phyloP scores from a whole-genome alignment of 2,888 invertebrate species.

The Aelia acuminata region DNA sequence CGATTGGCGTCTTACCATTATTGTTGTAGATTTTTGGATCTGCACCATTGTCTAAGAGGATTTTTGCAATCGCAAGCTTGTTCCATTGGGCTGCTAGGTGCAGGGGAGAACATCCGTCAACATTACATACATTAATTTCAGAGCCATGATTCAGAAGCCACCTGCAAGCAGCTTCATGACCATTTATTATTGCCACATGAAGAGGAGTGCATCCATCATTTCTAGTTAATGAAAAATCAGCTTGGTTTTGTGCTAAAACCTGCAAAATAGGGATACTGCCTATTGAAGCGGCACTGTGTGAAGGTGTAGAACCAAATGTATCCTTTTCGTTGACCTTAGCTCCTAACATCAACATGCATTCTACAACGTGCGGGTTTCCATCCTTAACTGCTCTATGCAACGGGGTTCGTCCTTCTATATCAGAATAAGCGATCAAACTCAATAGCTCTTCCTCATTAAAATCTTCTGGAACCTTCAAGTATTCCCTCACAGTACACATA shows the following conservation, averaged over 20 bases:
- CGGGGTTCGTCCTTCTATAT: not conserved
- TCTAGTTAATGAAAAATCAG: constrained; percentile 18
- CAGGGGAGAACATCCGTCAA: not conserved
- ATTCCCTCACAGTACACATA: not conserved
- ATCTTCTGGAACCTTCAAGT: constrained; percentile 6
- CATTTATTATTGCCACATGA: constrained; percentile 39
- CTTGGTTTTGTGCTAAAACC: not conserved
- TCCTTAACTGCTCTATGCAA: constrained; percentile 34
- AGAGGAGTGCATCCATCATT: constrained; percentile 17
- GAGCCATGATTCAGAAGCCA: constrained; percentile 22
- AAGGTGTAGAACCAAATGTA: not conserved
- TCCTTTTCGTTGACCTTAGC: constrained; percentile 11
- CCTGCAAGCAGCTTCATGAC: not conserved
- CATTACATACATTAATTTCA: not conserved
- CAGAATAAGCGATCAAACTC: constrained; percentile 40
- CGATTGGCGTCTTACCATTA: not conserved
- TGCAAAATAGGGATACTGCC: not conserved
- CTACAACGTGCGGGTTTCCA: not conserved
- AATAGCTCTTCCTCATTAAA: not conserved
- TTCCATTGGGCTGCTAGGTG: constrained; percentile 36
- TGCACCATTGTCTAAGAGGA: constrained; percentile 29
- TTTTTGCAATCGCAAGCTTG: not conserved
- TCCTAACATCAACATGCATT: constrained; percentile 28
- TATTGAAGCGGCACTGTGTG: constrained; percentile 20
- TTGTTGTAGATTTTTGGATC: not conserved